Evolutionary conservation across 2,113 vertebrate genomes (phyloP).

Genomic region (Rafetus swinhoei): DNA sequence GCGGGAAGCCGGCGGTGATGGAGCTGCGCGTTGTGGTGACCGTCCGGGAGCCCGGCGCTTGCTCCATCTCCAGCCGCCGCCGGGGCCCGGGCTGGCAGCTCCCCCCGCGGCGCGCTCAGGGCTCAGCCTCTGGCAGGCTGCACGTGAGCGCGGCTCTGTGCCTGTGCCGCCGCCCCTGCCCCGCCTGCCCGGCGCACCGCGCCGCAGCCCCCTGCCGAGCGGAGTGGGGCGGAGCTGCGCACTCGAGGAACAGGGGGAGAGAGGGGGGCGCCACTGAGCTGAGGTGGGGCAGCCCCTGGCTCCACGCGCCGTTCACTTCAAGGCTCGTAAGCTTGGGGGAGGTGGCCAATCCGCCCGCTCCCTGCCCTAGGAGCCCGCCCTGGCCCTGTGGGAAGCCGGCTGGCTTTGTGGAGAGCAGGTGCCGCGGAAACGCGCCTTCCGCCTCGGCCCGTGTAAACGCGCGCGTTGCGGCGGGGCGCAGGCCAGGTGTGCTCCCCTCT

Average conservation of each 20-base stretch:
- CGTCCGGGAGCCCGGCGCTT: slow-evolving; percentile 68
- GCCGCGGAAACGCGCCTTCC: background rate
- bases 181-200: background rate
- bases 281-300: too few species aligned
- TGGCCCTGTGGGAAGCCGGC: too few species aligned
- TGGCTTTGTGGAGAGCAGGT: background rate
- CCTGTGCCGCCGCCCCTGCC: background rate
- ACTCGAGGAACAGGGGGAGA: too few species aligned
- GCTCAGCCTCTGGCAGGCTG: background rate
- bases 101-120: background rate
- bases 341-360: background rate
- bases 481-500: background rate
- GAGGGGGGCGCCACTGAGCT: too few species aligned
- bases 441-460: background rate
- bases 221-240: background rate
- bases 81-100: background rate
- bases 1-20: slow-evolving; percentile 78
- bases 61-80: slow-evolving; percentile 69
- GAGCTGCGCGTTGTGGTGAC: slow-evolving; percentile 84
- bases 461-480: background rate
- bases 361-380: too few species aligned
- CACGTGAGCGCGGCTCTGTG: background rate
- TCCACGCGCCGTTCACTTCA: background rate
- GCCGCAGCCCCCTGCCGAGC: background rate
- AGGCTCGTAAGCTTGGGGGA: background rate